Percentiles rank a stretch among this genome's conserved stretches.
phyloP scores from a whole-genome alignment of 2,113 vertebrate species.

The Australoheros scitulus region DNA sequence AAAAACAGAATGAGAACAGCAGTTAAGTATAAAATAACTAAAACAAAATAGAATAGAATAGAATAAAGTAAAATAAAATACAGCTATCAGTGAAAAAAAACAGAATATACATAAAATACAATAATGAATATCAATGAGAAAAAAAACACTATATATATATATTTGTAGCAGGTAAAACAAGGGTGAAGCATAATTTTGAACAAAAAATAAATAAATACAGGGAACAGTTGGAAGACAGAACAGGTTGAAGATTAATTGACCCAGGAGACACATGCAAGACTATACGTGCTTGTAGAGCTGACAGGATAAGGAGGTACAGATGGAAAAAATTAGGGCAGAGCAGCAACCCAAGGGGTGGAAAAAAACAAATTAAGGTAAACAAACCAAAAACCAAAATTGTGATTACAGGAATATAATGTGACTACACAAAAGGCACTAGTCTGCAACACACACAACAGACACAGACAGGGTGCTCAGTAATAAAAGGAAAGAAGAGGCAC shows the following conservation, averaged over 20 bases:
- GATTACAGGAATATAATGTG: not conserved
- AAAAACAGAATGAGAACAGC: no score
- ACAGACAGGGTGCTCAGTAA: not conserved
- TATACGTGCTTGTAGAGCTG: not conserved
- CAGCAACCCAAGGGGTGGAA: not conserved
- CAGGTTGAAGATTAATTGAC: not conserved
- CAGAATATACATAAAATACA: no score
- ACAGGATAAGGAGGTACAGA: not conserved
- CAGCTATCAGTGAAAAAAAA: no score
- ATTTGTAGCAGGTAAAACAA: not conserved
- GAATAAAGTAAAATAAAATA: no score
- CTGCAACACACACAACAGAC: not conserved
- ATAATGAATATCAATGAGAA: no score
- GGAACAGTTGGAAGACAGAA: not conserved
- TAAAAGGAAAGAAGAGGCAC: not conserved
- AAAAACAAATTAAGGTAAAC: not conserved
- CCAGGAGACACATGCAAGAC: not conserved
- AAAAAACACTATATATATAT: no score
- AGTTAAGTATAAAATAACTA: no score
- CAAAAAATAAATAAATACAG: not conserved
- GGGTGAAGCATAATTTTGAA: not conserved
- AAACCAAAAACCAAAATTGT: not conserved
- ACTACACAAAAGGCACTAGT: not conserved
- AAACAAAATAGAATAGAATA: no score
- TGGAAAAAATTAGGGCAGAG: not conserved